Conservation (phyloP, 2,797 vertebrate genomes). For the Poecilia gillii region DNA sequence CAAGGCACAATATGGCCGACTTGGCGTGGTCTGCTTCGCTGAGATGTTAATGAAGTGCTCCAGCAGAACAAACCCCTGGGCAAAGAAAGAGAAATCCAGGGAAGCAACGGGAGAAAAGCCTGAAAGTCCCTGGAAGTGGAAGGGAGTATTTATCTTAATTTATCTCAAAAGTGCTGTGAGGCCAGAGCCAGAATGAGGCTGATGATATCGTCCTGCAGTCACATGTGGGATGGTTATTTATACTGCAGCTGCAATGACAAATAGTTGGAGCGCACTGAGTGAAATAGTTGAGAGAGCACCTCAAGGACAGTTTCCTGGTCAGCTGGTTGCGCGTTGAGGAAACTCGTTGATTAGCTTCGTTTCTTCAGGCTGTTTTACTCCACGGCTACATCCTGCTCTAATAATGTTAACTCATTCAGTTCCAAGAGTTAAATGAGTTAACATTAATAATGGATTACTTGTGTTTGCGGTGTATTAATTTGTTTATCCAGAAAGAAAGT, state of each 20-base stretch:
- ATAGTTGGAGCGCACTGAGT: constrained; percentile 39
- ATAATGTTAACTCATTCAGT: not conserved
- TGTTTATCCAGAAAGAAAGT: not conserved
- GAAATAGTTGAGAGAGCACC: constrained; percentile 41
- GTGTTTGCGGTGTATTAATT: not conserved
- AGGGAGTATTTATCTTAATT: constrained; percentile 45
- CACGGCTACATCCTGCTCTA: not conserved
- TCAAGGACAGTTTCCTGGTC: constrained; percentile 50
- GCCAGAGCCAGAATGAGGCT: constrained; percentile 35
- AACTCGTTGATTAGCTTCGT: constrained; percentile 19
- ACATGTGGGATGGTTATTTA: constrained; percentile 57
- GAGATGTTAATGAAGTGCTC: constrained; percentile 40
- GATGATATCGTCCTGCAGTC: constrained; percentile 40
- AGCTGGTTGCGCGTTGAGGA: constrained; percentile 14
- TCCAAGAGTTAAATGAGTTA: not conserved
- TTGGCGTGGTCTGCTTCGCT: constrained; percentile 18
- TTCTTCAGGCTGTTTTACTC: constrained; percentile 10
- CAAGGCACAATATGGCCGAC: constrained; percentile 19
- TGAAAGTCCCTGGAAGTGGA: constrained; percentile 37
- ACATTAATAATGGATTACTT: not conserved
- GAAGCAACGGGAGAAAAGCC: constrained; percentile 32
- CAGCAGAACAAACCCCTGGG: constrained; percentile 45
- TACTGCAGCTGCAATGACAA: constrained; percentile 54
- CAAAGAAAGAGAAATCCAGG: constrained; percentile 30
- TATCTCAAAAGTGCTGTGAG: constrained; percentile 36